These are phyloP conservation scores for Rhinoptilus africanus DNA, from an alignment of 2,113 vertebrate species.

Conservation along the genomic window DNA sequence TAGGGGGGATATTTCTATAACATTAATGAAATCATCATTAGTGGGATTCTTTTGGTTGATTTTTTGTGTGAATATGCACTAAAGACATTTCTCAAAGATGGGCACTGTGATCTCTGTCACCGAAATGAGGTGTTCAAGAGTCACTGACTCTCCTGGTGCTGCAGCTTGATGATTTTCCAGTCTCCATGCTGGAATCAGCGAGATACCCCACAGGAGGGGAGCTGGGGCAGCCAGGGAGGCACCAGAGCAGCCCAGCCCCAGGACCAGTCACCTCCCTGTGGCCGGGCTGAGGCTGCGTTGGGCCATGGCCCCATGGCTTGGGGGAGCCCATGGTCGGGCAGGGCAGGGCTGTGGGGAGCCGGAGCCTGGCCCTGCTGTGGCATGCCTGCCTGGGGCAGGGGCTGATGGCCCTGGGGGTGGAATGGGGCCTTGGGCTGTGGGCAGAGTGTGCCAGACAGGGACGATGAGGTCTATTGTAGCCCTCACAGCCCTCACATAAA, in stretches of 20 bases:
- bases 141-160: not conserved
- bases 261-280: not conserved
- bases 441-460: not conserved
- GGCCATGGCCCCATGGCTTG: rapidly evolving
- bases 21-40: not conserved
- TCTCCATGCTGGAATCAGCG: not conserved
- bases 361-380: rapidly evolving
- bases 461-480: not conserved
- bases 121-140: not conserved
- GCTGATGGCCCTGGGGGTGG: rapidly evolving
- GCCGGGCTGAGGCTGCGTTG: rapidly evolving
- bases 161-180: not conserved
- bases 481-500: not conserved
- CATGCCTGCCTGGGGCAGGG: rapidly evolving
- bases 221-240: not conserved
- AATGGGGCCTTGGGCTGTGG: not conserved
- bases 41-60: not conserved
- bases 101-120: not conserved
- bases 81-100: not conserved
- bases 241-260: not conserved
- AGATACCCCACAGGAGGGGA: not conserved
- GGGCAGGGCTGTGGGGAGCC: not conserved
- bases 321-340: rapidly evolving
- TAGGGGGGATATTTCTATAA: not conserved
- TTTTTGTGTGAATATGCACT: not conserved